Evolutionary conservation across 2,113 vertebrate genomes (phyloP).

Genomic region (Sitta europaea): DNA sequence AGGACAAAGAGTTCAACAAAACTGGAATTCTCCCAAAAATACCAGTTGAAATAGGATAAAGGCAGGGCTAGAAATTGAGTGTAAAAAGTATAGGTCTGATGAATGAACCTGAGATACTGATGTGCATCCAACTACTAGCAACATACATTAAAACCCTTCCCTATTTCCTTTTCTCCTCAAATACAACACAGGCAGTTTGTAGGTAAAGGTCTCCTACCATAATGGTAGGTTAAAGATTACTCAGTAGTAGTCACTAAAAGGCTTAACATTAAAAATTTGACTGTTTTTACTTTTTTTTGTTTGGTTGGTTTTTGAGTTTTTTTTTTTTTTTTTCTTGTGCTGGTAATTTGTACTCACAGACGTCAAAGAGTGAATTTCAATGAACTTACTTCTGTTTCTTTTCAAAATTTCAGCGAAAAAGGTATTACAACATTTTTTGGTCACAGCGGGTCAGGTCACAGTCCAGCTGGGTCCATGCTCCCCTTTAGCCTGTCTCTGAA

Average conservation of each 20-base stretch:
- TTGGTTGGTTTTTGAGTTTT: no score
- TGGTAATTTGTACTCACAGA: not conserved
- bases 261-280: not conserved
- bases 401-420: not conserved
- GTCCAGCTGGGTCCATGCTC: not conserved
- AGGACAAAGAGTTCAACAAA: not conserved
- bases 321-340: not conserved
- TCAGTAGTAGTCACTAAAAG: not conserved
- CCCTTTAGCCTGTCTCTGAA: not conserved
- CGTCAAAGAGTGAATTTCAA: not conserved
- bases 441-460: not conserved
- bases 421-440: not conserved
- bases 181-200: not conserved
- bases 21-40: not conserved
- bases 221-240: not conserved
- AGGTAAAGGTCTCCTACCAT: not conserved
- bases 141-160: not conserved
- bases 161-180: not conserved
- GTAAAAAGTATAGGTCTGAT: not conserved
- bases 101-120: not conserved
- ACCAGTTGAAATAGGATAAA: not conserved
- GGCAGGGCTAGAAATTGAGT: not conserved
- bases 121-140: not conserved
- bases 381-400: not conserved
- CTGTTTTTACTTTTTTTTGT: not conserved